Base-by-base conservation (phyloP, 2,113 vertebrate species). In the Bos javanicus region DNA sequence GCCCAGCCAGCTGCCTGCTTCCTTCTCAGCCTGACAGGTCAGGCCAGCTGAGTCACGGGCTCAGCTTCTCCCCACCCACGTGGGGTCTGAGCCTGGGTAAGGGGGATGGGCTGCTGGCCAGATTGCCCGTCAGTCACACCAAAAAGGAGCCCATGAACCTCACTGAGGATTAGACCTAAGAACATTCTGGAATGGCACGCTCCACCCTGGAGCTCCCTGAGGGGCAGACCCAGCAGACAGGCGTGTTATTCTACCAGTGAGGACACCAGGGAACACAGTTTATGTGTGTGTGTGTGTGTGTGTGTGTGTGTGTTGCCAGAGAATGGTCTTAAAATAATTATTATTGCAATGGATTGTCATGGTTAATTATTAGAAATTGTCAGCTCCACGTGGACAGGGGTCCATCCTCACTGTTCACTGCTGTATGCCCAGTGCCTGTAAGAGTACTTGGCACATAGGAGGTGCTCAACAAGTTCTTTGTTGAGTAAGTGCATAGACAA, bases 1-100 rank as follows among this genome's bases (percentile, higher is more conserved):
- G 93, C 67, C 88, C 57, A 10, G 87, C 74, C 98, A 97, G 96
- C 94, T 97, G 97, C 92, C 88, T 36, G 59, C 91, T 92, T 95
- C 78, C 98, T 95, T 97, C 95, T 93, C 52, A 3, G 50, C 54
- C 36, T 91, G 52, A 84, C 54, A 87, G 36, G 90, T n/a, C 50
- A 10, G 67, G 83, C 96, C 1, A 48, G 90, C 98, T 97, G 97
- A 97, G 92, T 97, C 97, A 98, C 5, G 0, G 82, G 94, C 91
- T 98, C 92, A 25, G 89, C 91, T 93, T 92, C 85, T 91, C 71
- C 84, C 80, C 30, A 13, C 91, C 97, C 95, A 90, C 57, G 59
- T 95, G 97, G 97, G 83, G 80, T 36, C 97, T 62, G 78, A 89
- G 91, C 13, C 33, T 17, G 39, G 0, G 88, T 87, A 97, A 97